These are phyloP conservation scores for Drosophila flavopinicola DNA, from an alignment of 2,888 invertebrate species.

Conservation along the genomic window DNA sequence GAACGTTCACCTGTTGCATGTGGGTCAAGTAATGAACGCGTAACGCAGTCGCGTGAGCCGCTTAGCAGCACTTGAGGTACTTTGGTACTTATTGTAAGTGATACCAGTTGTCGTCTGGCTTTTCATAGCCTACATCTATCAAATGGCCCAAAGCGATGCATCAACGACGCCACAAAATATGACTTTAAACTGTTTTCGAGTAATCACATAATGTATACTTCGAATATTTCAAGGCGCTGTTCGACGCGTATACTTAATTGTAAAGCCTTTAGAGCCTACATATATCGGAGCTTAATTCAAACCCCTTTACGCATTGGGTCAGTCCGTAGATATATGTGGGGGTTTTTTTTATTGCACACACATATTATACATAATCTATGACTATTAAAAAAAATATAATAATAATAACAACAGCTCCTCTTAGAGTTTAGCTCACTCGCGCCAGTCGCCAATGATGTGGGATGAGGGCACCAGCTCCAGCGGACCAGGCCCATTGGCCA, in stretches of 20 bases:
- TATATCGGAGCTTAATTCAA: too few species aligned
- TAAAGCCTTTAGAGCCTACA: too few species aligned
- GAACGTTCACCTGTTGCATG: slow-evolving; percentile 21
- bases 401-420: background rate
- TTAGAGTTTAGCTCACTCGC: slow-evolving; percentile 46
- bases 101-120: background rate
- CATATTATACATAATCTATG: background rate
- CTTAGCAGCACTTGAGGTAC: slow-evolving; percentile 22
- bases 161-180: background rate
- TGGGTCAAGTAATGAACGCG: slow-evolving; percentile 51
- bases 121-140: background rate
- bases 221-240: too few species aligned
- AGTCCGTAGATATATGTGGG: too few species aligned
- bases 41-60: slow-evolving; percentile 36
- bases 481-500: slow-evolving; percentile 54
- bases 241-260: too few species aligned
- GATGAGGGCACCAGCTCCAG: slow-evolving; percentile 71
- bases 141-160: background rate
- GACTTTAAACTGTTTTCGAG: background rate
- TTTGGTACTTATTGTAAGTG: slow-evolving; percentile 6
- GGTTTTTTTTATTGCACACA: too few species aligned
- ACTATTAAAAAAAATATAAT: slow-evolving; percentile 14
- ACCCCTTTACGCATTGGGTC: too few species aligned
- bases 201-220: background rate
- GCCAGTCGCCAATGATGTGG: slow-evolving; percentile 71